A percentile compares a stretch with the other conserved stretches of the same genome.
Conservation (phyloP, 2,113 vertebrate genomes). For the Smithornis capensis region DNA sequence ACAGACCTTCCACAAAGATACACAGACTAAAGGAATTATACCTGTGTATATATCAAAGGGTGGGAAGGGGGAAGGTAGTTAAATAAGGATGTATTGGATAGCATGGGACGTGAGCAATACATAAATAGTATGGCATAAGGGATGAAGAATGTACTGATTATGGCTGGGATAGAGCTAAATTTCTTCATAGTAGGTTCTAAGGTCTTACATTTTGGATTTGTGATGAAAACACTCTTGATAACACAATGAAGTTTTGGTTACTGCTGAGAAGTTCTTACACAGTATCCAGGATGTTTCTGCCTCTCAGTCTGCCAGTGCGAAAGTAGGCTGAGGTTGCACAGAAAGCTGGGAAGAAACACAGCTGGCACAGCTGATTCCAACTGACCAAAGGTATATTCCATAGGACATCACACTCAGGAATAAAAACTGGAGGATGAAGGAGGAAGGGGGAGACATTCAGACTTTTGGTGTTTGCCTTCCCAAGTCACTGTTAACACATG, state of each 20-base stretch:
- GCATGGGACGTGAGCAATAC: not conserved
- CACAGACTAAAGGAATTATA: not conserved
- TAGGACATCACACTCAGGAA: not conserved
- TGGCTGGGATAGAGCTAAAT: not conserved
- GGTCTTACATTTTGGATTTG: not conserved
- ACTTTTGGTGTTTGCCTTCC: not conserved
- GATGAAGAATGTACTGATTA: not conserved
- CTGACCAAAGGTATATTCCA: not conserved
- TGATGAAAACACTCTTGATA: not conserved
- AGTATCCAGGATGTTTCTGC: not conserved
- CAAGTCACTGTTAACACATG: fast-evolving
- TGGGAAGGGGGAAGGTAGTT: not conserved
- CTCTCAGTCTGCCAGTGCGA: not conserved
- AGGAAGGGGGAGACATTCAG: not conserved
- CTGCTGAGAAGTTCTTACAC: not conserved
- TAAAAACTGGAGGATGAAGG: not conserved
- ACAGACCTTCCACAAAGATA: not conserved
- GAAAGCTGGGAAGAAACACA: not conserved
- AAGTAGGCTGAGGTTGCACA: not conserved
- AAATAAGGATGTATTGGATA: not conserved
- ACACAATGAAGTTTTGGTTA: not conserved
- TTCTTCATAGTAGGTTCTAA: not conserved
- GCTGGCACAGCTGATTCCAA: not conserved
- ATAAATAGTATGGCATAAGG: not conserved
- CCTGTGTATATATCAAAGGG: not conserved